These are phyloP conservation scores for Pilophorus perplexus DNA, from an alignment of 2,888 invertebrate genomes.

Conservation along the genomic window DNA sequence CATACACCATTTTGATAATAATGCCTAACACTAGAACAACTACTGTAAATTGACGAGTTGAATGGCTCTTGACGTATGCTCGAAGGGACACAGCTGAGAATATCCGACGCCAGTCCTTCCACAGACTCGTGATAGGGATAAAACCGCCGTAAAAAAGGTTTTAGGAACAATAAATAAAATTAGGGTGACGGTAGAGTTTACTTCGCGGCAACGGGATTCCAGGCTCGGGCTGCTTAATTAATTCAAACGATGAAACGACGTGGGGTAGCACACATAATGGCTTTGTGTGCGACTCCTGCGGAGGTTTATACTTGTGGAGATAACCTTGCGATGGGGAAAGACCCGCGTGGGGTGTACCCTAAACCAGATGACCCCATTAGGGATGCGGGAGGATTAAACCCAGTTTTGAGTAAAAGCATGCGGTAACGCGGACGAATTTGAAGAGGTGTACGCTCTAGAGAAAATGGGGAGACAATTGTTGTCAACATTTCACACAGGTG, in stretches of 20 bases:
- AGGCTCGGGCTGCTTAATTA: slow-evolving; percentile 13
- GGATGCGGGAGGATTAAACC: slow-evolving; percentile 27
- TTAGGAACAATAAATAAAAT: slow-evolving; percentile 21
- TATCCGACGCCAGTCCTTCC: too few species aligned
- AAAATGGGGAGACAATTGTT: too few species aligned
- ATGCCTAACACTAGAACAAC: too few species aligned
- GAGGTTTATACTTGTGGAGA: slow-evolving; percentile 15
- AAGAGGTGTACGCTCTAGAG: too few species aligned
- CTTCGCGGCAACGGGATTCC: slow-evolving; percentile 15
- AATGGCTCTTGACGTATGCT: too few species aligned
- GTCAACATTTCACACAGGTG: too few species aligned
- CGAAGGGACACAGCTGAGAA: too few species aligned
- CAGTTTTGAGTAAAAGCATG: neutral
- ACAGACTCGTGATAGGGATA: too few species aligned
- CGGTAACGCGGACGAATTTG: too few species aligned
- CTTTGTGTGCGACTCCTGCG: slow-evolving; percentile 9
- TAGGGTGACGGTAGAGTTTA: neutral
- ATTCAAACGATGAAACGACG: slow-evolving; percentile 29
- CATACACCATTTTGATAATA: too few species aligned
- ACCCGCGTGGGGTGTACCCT: slow-evolving; percentile 5
- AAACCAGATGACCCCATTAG: slow-evolving; percentile 25
- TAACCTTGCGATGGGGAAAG: slow-evolving; percentile 6
- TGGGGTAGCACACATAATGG: slow-evolving; percentile 14
- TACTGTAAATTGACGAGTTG: too few species aligned
- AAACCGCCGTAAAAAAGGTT: slow-evolving; percentile 6